A percentile compares a stretch with the other conserved stretches of the same genome.
These are phyloP conservation scores for Epistrophe eligans DNA, from an alignment of 2,888 invertebrate genomes.

Conservation along the genomic window DNA sequence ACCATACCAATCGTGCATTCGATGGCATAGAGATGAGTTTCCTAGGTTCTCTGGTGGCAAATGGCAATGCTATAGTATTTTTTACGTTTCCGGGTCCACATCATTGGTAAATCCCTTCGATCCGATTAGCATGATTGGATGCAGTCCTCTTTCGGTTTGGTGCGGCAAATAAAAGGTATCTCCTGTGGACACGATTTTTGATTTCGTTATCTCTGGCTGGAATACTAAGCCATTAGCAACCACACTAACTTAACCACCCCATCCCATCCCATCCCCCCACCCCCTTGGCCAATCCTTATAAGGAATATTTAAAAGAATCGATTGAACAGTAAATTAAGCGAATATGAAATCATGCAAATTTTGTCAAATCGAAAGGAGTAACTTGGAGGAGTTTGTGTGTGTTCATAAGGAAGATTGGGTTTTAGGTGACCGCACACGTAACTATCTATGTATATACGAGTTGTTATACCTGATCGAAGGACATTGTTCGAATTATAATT, in stretches of 20 bases:
- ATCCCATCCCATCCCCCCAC: no score
- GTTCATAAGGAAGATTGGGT: conserved; percentile 1
- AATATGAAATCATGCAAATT: conserved; percentile 67
- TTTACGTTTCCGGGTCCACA: conserved; percentile 27
- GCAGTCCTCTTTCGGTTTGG: conserved; percentile 22
- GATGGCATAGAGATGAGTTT: not conserved
- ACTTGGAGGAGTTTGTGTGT: conserved; percentile 22
- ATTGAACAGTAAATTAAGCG: conserved; percentile 59
- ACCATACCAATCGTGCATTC: not conserved
- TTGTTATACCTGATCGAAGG: conserved; percentile 4
- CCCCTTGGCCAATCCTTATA: not conserved
- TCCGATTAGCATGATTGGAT: conserved; percentile 71
- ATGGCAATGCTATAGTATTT: conserved; percentile 7
- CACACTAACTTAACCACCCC: conserved; percentile 20
- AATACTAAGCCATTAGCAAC: conserved; percentile 27
- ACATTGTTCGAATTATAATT: conserved; percentile 37
- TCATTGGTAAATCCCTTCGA: conserved; percentile 60
- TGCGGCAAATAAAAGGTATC: conserved; percentile 34
- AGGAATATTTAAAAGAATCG: conserved; percentile 42
- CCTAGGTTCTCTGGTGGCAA: not conserved
- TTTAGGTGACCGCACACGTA: conserved; percentile 7
- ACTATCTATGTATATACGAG: not conserved
- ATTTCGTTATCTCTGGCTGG: conserved; percentile 46
- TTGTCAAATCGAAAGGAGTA: conserved; percentile 21
- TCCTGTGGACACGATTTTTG: conserved; percentile 46